Evolutionary conservation across 2,888 invertebrate species (phyloP).

Genomic region (Eupelmus urozonus): DNA sequence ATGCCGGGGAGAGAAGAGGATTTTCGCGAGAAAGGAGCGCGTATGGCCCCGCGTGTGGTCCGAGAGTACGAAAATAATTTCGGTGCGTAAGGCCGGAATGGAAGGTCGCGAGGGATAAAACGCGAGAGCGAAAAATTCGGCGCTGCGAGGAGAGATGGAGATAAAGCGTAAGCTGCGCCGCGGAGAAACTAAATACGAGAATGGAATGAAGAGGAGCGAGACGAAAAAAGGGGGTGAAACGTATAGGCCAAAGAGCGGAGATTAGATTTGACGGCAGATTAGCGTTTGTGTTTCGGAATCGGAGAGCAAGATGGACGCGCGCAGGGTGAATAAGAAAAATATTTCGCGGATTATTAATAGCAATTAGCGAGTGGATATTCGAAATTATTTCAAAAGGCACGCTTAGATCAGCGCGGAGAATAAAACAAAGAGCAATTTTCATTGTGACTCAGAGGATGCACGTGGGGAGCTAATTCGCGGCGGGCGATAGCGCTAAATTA

Average conservation of each 20-base stretch:
- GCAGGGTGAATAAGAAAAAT: background rate
- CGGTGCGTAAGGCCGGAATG: background rate
- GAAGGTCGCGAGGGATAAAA: constrained; percentile 14
- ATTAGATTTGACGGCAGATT: constrained; percentile 49
- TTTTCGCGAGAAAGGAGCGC: constrained; percentile 13
- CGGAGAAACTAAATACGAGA: constrained; percentile 38
- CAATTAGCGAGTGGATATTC: background rate
- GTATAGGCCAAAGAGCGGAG: constrained; percentile 7
- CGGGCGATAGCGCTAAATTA: constrained; percentile 69
- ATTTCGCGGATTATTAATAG: background rate
- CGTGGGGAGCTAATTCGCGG: background rate
- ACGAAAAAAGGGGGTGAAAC: constrained; percentile 3
- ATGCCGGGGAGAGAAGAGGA: background rate
- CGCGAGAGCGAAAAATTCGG: constrained; percentile 35
- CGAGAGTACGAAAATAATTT: constrained; percentile 33
- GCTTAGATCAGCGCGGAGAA: no score
- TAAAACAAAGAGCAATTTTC: constrained; percentile 8
- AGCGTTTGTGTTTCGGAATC: constrained; percentile 30
- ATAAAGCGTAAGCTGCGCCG: constrained; percentile 45
- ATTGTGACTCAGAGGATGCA: background rate
- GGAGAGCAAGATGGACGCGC: constrained; percentile 7
- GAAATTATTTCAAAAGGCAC: no score
- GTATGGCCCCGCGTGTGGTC: constrained; percentile 18
- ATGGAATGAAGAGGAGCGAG: constrained; percentile 4
- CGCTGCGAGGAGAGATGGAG: constrained; percentile 38